Evolutionary conservation across 2,797 vertebrate species (phyloP).

Genomic region (Danionella dracula): DNA sequence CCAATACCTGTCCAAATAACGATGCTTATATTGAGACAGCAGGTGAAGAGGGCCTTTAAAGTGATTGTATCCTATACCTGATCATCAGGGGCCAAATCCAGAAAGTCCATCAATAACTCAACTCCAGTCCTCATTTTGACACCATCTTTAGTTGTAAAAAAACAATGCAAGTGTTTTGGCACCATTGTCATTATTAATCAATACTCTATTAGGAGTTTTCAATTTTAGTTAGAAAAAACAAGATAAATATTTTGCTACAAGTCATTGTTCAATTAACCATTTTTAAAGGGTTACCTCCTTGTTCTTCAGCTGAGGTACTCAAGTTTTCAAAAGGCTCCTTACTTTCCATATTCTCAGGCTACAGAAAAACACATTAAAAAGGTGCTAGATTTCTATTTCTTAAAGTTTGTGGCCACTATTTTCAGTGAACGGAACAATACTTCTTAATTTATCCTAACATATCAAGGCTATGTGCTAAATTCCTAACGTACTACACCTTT

Average conservation of each 20-base stretch:
- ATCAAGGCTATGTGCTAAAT: too few relatives aligned
- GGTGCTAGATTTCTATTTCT: too few relatives aligned
- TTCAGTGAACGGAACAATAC: too few relatives aligned
- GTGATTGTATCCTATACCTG: neutral
- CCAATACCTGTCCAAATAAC: conserved; percentile 3
- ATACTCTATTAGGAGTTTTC: too few relatives aligned
- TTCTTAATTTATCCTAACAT: too few relatives aligned
- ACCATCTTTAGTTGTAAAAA: neutral
- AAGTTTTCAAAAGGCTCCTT: neutral
- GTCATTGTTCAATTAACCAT: neutral
- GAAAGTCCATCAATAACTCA: conserved; percentile 17
- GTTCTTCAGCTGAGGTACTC: neutral
- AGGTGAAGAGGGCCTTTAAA: neutral
- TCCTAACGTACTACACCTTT: too few relatives aligned
- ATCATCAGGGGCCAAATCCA: neutral
- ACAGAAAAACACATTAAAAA: neutral
- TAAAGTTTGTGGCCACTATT: too few relatives aligned
- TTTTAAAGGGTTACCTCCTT: conserved; percentile 10
- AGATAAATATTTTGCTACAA: neutral
- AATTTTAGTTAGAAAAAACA: neutral
- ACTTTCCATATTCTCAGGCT: neutral
- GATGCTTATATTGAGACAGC: neutral
- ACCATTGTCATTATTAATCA: too few relatives aligned
- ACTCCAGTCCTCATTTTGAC: neutral
- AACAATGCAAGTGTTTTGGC: neutral